phyloP scores from a whole-genome alignment of 2,888 invertebrate species.

The Timema cristinae region DNA sequence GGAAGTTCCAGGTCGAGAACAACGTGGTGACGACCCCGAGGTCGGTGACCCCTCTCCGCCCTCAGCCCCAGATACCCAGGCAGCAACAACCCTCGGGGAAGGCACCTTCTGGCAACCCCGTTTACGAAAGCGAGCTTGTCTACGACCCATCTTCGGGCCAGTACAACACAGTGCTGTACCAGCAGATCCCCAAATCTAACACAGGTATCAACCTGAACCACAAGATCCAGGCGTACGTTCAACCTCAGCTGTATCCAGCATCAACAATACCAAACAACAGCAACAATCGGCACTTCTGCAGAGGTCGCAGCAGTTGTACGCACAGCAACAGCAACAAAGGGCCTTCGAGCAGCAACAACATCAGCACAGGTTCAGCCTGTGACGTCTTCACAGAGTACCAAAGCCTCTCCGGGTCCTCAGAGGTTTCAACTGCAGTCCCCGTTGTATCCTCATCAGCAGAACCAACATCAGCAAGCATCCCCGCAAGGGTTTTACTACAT shows the following conservation, averaged over 20 bases:
- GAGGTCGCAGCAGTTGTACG: slow-evolving; percentile 61
- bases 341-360: slow-evolving; percentile 63
- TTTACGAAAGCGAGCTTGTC: slow-evolving; percentile 73
- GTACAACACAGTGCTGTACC: slow-evolving; percentile 74
- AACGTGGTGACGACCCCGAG: slow-evolving; percentile 53
- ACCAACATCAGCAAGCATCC: slow-evolving; percentile 35
- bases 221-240: slow-evolving; percentile 68
- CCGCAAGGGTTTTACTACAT: slow-evolving; percentile 53
- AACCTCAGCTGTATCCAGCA: slow-evolving; percentile 55
- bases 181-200: slow-evolving; percentile 66
- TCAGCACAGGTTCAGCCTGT: slow-evolving; percentile 25
- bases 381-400: background rate
- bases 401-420: slow-evolving; percentile 23
- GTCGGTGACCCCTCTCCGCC: slow-evolving; percentile 17
- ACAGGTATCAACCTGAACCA: slow-evolving; percentile 67
- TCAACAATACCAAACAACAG: slow-evolving; percentile 57
- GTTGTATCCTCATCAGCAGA: slow-evolving; percentile 35
- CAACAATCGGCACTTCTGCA: slow-evolving; percentile 59
- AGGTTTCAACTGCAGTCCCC: slow-evolving; percentile 39
- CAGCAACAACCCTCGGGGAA: slow-evolving; percentile 30
- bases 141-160: slow-evolving; percentile 73
- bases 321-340: slow-evolving; percentile 64
- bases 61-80: slow-evolving; percentile 24
- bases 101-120: slow-evolving; percentile 50
- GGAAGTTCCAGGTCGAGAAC: slow-evolving; percentile 66